Evolutionary conservation across 2,888 invertebrate species (phyloP), one percentile per base, ranked within the genome.

Genomic region (Callimorpha dominula): DNA sequence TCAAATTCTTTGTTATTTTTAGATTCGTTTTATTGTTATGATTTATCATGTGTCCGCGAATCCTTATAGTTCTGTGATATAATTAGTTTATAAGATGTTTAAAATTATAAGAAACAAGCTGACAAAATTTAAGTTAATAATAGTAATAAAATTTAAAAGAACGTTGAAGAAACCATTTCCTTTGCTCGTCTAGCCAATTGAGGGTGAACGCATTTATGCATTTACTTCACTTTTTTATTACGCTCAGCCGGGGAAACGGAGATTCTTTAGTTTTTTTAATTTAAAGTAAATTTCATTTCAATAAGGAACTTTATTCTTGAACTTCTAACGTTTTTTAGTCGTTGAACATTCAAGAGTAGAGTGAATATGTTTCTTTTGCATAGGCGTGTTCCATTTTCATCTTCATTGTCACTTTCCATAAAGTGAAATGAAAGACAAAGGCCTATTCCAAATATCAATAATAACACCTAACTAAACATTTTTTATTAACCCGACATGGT

Each of bases 141-240:
- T n/a, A 76, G 80, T 76, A 86, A 87, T 88, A 87, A 87, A 87
- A 87, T 84, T 82, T 82, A 85, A 87, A 85, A 83, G 86, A 88
- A 86, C 81, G 86, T 84, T 82, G 84, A 79, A 79, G 78, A 78
- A 82, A 85, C 83, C 84, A 88, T 89, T 90, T 91, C 88, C 89
- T 87, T 81, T 85, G 78, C 84, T 82, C 86, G 78, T 75, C 81
- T 80, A 79, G 85, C 83, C 87, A 88, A 89, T 90, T 85, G 88
- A 89, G 86, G 83, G 83, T 80, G 83, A 87, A 87, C 83, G 85
- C 89, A 84, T 86, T 88, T 88, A 87, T 88, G 87, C 87, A 89
- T 88, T 88, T 87, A 81, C 73, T 77, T 82, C 75, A 81, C 78
- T 82, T 85, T 84, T 86, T 85, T 84, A 83, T 86, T 87, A 85